phyloP scores from a whole-genome alignment of 92 coral and sea anemone genomes.

The Umimayanthus kanabou region DNA sequence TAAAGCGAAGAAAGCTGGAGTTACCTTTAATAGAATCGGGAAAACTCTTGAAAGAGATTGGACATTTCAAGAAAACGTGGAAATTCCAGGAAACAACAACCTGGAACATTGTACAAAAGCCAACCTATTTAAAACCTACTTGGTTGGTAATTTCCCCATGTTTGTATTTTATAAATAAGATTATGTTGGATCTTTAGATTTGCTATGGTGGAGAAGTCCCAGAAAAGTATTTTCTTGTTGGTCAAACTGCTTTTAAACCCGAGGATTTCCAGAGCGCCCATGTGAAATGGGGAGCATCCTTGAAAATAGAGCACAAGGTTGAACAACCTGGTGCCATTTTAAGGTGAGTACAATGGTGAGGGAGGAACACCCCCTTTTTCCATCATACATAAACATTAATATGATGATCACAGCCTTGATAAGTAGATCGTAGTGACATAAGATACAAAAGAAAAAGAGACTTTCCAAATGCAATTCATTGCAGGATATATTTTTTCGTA shows the following conservation, averaged over 20 bases:
- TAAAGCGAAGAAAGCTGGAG: no score
- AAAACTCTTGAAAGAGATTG: no score
- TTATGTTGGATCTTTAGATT: constrained; percentile 43
- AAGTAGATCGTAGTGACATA: no score
- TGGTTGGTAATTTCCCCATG: neutral
- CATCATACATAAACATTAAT: neutral
- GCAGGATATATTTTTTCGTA: no score
- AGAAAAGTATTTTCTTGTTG: constrained; percentile 49
- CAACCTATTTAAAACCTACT: no score
- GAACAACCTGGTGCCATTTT: constrained; percentile 69
- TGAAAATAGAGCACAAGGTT: constrained; percentile 69
- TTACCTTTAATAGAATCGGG: no score
- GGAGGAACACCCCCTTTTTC: no score
- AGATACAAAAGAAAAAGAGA: no score
- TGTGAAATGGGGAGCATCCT: constrained; percentile 76
- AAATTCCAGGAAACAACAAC: no score
- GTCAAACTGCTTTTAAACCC: constrained; percentile 43
- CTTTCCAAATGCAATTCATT: no score
- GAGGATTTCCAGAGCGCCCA: constrained; percentile 63
- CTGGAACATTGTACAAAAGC: no score
- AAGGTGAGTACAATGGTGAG: constrained; percentile 40
- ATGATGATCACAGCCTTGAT: neutral
- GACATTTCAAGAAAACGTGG: no score
- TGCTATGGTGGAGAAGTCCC: constrained; percentile 91
- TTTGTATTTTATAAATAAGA: neutral